Percentiles rank a stretch among this genome's conserved stretches.
phyloP scores from a whole-genome alignment of 1,140 invertebrate genomes.

The Leptinotarsa defecta region DNA sequence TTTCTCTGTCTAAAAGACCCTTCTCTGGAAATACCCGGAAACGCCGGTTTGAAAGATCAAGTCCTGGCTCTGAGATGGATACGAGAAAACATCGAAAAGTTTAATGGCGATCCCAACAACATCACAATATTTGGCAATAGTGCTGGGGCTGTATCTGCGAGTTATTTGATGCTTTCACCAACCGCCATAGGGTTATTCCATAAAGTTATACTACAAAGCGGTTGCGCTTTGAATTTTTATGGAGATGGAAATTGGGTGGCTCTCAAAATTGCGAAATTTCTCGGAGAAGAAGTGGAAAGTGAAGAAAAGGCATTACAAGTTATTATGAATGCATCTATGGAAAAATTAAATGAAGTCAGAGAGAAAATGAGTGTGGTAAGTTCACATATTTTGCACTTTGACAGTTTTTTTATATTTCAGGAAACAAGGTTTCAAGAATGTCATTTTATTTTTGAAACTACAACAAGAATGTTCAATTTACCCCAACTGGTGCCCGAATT shows the following conservation, averaged over 20 bases:
- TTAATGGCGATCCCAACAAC: slow-evolving; percentile 59
- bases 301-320: slow-evolving; percentile 51
- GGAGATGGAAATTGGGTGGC: slow-evolving; percentile 58
- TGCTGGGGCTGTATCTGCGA: slow-evolving; percentile 58
- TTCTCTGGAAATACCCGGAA: slow-evolving; percentile 60
- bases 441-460: too few species aligned
- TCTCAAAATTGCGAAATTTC: slow-evolving; percentile 49
- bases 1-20: slow-evolving; percentile 44
- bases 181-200: slow-evolving; percentile 47
- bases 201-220: slow-evolving; percentile 65
- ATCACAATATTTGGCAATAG: slow-evolving; percentile 61
- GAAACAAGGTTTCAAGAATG: too few species aligned
- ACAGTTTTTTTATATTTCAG: too few species aligned
- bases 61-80: slow-evolving; percentile 64
- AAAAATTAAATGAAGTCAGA: slow-evolving; percentile 51
- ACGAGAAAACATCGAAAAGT: slow-evolving; percentile 59
- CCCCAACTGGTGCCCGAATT: too few species aligned
- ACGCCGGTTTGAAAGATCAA: slow-evolving; percentile 68
- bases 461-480: too few species aligned
- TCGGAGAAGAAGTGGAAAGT: slow-evolving; percentile 28
- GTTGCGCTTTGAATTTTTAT: slow-evolving; percentile 58
- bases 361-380: slow-evolving; percentile 39
- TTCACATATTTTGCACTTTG: too few species aligned
- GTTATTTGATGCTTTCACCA: slow-evolving; percentile 47
- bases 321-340: slow-evolving; percentile 56